Evolutionary conservation across 2,797 vertebrate species (phyloP).

Genomic region (Caiman crocodilus): DNA sequence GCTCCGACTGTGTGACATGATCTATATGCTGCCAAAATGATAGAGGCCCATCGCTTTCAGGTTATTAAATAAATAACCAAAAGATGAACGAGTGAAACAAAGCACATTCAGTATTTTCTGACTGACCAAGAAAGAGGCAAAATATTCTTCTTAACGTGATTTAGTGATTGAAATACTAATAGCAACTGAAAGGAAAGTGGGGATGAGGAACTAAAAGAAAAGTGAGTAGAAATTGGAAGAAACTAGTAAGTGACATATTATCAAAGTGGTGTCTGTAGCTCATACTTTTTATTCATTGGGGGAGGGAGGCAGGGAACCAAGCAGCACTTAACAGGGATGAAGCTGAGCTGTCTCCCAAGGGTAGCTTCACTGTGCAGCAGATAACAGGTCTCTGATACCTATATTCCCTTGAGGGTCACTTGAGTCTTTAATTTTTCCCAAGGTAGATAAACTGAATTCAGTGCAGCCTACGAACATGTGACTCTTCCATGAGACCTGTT

Average conservation of each 20-base stretch:
- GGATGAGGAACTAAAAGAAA: neutral
- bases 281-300: neutral
- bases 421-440: neutral
- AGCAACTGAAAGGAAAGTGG: too few relatives aligned
- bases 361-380: neutral
- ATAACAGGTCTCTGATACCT: fast-evolving
- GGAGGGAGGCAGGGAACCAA: neutral
- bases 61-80: neutral
- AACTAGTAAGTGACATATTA: fast-evolving
- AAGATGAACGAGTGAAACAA: neutral
- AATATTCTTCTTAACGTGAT: neutral
- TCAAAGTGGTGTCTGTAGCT: neutral
- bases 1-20: fast-evolving
- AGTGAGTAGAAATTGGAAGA: neutral
- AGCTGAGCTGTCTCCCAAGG: neutral
- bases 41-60: neutral
- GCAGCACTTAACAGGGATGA: neutral
- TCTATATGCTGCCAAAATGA: neutral
- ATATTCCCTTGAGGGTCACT: fast-evolving
- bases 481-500: fast-evolving
- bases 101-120: too few relatives aligned
- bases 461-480: neutral
- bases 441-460: neutral
- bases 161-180: neutral
- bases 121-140: neutral